Base-by-base conservation (phyloP, 2,113 vertebrate species). In the Taxidea taxus region DNA sequence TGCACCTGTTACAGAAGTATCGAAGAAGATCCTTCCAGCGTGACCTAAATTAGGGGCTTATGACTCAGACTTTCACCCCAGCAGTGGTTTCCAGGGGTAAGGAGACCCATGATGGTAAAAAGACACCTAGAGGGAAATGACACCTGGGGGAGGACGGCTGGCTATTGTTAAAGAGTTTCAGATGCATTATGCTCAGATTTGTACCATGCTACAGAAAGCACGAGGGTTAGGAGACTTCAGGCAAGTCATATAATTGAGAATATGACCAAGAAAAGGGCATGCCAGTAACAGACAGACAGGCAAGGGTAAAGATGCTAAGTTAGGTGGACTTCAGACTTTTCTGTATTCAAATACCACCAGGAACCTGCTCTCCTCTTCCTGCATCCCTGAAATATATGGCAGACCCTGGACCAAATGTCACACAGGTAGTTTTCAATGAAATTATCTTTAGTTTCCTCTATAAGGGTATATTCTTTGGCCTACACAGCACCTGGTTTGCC, bases 401-500 rank as follows among this genome's bases (percentile, higher is more conserved):
- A 39, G 47, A 78, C 39, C 23, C 21, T 23, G 37, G 27, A 92
- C 15, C 54, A 93, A 88, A 87, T 37, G 77, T 77, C 82, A 92
- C n/a, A 64, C 62, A 95, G 83, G 56, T 27, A 34, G 72, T 77
- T 68, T 87, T 94, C 39, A 21, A 0, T 60, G 31, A 56, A 74
- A 95, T 95, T 85, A 44, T 37, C 64, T 51, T 42, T 34, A 37
- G 68, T 81, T 68, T 68, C 70, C 88, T 89, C 39, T n/a, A 20
- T 92, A 96, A 97, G 96, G 95, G 44, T 95, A 72, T 93, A 81
- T 78, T 94, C 92, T 87, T 84, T 85, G 87, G 51, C 68, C 81
- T 66, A 4, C 10, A 2, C 31, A 72, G 89, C 80, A 66, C 42
- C 74, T 92, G 49, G 54, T 58, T 6, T 77, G 90, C 49, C 90